Base-by-base conservation (phyloP, 2,888 invertebrate species). In the Lasioglossum zephyrum region DNA sequence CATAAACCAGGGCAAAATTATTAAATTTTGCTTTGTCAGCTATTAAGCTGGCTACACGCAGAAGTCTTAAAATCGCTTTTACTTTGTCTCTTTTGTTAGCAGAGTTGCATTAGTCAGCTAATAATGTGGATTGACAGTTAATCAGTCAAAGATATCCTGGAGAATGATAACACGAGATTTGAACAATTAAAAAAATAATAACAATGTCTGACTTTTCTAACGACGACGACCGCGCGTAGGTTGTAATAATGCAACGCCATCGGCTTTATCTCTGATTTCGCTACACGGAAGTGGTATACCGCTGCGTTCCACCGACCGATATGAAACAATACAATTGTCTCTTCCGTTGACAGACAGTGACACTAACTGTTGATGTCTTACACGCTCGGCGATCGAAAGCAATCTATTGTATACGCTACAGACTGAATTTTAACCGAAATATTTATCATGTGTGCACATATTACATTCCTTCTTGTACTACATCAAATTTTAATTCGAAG, bases 231-330 rank as follows among this genome's bases (percentile, higher is more conserved):
- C 31, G 72, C 39, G 78, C 80, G 80, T 81, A 76, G 80, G 73
- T 57, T 31, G 70, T 4, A 75, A 75, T 75, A 90, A 87, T 73
- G 80, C 77, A 83, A 84, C 87, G 73, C 70, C 77, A 84, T 53
- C 31, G 74, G 73, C 53, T 80, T 90, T 90, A 90, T 90, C 87
- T 87, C 74, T 53, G 77, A 75, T 78, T 79, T 86, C 72, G 81
- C 86, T 82, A 80, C 41, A 77, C 84, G 88, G 84, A 90, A 90
- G 90, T 84, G 90, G 86, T 85, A 85, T 63, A 86, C 80, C 84
- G 74, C 69, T 36, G 73, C 47, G 77, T 73, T 76, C 66, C 44
- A 80, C 74, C 60, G 47, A 36, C 69, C 84, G 80, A 81, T 81
- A 76, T 77, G 79, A 82, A 81, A 78, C 81, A 82, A 87, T 84